Evolutionary conservation across 2,888 invertebrate genomes (phyloP), one percentile per base, ranked within the genome.

Genomic region (Leptinotarsa haldemani): DNA sequence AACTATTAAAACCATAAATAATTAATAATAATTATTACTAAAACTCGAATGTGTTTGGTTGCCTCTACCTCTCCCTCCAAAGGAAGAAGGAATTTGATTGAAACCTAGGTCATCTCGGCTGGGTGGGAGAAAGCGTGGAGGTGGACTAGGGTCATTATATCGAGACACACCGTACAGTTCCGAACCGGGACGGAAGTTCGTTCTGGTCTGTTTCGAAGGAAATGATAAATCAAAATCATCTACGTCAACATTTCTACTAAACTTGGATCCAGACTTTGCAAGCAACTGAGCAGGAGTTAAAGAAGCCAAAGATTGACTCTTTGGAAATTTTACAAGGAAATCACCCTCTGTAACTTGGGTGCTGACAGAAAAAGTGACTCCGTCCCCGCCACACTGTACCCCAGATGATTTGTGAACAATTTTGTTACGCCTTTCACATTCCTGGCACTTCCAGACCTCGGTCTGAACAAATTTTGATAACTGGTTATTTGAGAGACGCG

Each of bases 241-340:
- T 20, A 53, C 65, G 4, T 74, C 74, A 3, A 74, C 47, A 47
- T 48, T 68, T 20, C 73, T 56, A 53, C 53, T 58, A 50, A 25
- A 65, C 22, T 74, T 68, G 0, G 65, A 65, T 22, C 69, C 64
- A 20, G 77, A 73, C 46, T 82, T 83, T 0, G 82, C 85, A 52
- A 87, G 78, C 4, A 88, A 78, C 77, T 87, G 87, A 15, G 88
- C 88, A 1, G 88, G 86, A 4, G 88, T 88, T 20, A 87, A 71
- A 30, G 84, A 82, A 15, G 87, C 87, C 65, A 88, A 77, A 0
- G 87, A 87, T 20, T 86, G 85, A 71, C 81, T 85, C 66, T 81
- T 84, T 4, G 84, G 80, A 12, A 82, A 79, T 56, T 82, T 83
- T 13, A 74, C 58, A 58, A 74, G 75, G 65, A 85, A 81, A 77